Evolutionary conservation across 2,888 invertebrate genomes (phyloP).

Genomic region (Chrysopilus asiliformis): DNA sequence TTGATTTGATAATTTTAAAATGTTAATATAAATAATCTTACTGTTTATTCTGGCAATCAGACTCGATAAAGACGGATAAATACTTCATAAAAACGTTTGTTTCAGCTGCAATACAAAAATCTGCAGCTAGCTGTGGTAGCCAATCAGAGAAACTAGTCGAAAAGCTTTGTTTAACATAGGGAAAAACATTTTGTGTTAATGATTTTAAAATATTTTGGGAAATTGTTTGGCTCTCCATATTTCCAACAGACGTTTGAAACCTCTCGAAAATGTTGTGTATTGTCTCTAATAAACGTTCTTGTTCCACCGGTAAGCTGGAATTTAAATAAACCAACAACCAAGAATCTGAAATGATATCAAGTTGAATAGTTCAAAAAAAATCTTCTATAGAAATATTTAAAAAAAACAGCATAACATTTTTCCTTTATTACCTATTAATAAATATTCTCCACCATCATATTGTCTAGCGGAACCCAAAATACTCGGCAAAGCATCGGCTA

Average conservation of each 20-base stretch:
- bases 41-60: slow-evolving; percentile 24
- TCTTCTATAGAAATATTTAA: no score
- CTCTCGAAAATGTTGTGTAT: slow-evolving; percentile 26
- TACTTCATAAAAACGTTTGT: slow-evolving; percentile 20
- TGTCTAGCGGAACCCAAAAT: slow-evolving; percentile 25
- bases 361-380: no score
- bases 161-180: slow-evolving; percentile 28
- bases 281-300: slow-evolving; percentile 29
- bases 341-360: slow-evolving; percentile 16
- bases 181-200: slow-evolving; percentile 27
- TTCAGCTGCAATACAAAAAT: slow-evolving; percentile 21
- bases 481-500: slow-evolving; percentile 23
- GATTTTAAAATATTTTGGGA: slow-evolving; percentile 19
- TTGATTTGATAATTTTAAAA: no score
- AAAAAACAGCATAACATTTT: no score
- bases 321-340: slow-evolving; percentile 32
- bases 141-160: slow-evolving; percentile 23
- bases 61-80: slow-evolving; percentile 23
- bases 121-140: slow-evolving; percentile 29
- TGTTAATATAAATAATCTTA: slow-evolving; percentile 8
- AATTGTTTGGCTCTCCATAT: slow-evolving; percentile 5
- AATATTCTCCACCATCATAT: slow-evolving; percentile 26
- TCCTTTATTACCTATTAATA: slow-evolving; percentile 24
- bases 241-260: slow-evolving; percentile 12
- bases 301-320: slow-evolving; percentile 25